A percentile compares a stretch with the other conserved stretches of the same genome.
These are phyloP conservation scores for Entomobrya multifasciata DNA, from an alignment of 2,888 invertebrate genomes.

Conservation along the genomic window DNA sequence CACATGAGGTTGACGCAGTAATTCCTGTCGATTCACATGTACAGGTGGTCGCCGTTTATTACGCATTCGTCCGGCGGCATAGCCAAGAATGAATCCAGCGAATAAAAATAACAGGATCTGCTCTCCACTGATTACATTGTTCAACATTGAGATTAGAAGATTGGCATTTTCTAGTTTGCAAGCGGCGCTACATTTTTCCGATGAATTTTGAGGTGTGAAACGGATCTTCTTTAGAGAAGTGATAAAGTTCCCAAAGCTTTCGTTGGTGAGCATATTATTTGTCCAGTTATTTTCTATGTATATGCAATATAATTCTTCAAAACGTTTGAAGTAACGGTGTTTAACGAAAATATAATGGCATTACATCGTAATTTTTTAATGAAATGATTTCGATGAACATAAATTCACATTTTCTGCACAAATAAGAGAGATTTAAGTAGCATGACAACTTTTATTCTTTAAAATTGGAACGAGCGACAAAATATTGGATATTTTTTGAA, in stretches of 20 bases:
- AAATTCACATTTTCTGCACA: no score
- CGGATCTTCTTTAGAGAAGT: background rate
- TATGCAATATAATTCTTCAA: no score
- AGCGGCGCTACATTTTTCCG: background rate
- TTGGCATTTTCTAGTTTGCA: constrained; percentile 46
- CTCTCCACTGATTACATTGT: constrained; percentile 40
- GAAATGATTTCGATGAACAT: no score
- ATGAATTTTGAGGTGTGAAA: background rate
- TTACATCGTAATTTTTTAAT: no score
- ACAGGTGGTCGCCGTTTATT: background rate
- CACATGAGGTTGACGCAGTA: background rate
- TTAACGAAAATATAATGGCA: no score
- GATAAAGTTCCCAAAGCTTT: background rate
- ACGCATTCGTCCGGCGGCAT: constrained; percentile 19
- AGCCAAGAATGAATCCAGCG: constrained; percentile 55
- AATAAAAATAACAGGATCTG: constrained; percentile 48
- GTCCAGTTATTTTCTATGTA: no score
- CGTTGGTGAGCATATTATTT: no score
- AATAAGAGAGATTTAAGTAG: no score
- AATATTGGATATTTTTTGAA: no score
- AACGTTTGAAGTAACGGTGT: no score
- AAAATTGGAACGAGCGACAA: no score
- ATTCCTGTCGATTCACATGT: background rate
- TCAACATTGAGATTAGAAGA: constrained; percentile 12
- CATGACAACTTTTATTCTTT: no score